Conservation (phyloP, 2,797 vertebrate genomes). For the Chrysocyon brachyurus region DNA sequence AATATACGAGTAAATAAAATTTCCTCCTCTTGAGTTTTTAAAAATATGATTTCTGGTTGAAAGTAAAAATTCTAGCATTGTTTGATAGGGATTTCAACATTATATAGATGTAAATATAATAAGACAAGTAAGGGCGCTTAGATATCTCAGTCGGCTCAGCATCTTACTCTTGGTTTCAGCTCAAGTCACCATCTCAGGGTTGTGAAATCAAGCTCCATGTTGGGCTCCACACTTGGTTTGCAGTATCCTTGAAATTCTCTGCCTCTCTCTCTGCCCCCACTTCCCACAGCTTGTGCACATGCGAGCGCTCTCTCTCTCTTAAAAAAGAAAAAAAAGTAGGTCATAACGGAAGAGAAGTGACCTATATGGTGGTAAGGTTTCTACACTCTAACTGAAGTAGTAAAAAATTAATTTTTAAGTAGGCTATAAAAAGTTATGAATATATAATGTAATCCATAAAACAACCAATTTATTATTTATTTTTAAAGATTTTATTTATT, state of each 20-base stretch:
- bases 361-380: not conserved
- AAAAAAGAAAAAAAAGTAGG: not conserved
- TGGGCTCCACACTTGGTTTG: no score
- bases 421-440: not conserved
- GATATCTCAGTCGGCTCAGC: not conserved
- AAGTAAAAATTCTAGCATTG: conserved; percentile 20
- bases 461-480: not conserved
- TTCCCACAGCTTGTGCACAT: no score
- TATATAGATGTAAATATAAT: not conserved
- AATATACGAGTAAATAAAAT: not conserved
- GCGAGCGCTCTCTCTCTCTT: no score
- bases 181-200: not conserved
- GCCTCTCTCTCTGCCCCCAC: no score
- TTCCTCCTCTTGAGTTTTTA: not conserved
- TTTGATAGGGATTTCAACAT: not conserved
- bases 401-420: conserved; percentile 40
- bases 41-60: not conserved
- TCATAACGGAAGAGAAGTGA: not conserved
- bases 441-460: not conserved
- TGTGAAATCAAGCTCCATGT: not conserved
- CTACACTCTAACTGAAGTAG: not conserved
- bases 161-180: not conserved
- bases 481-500: no score
- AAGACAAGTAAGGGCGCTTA: not conserved
- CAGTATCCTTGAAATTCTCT: no score